A percentile compares a stretch with the other conserved stretches of the same genome.
Conservation (phyloP, 2,888 invertebrate genomes). For the Ectobius pallidus region DNA sequence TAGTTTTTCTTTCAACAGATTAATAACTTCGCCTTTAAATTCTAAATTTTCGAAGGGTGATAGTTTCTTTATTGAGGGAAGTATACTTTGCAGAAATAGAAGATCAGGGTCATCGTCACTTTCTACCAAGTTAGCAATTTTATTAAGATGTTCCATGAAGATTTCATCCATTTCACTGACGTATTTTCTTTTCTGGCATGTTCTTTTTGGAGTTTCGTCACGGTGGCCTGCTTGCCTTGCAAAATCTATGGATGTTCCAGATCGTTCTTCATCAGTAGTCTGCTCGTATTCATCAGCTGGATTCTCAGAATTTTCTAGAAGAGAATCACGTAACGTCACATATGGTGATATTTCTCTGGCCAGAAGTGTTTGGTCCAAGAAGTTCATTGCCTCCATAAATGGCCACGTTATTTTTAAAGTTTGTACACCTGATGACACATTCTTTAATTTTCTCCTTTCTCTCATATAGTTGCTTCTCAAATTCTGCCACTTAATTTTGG, state of each 20-base stretch:
- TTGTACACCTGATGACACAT: background rate
- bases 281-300: background rate
- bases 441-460: background rate
- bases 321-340: too few relatives aligned
- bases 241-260: too few relatives aligned
- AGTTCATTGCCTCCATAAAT: background rate
- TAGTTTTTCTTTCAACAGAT: background rate
- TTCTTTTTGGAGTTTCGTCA: background rate
- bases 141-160: background rate
- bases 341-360: background rate
- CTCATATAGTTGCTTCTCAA: background rate
- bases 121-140: background rate
- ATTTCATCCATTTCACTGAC: background rate
- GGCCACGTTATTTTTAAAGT: background rate
- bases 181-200: background rate
- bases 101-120: background rate
- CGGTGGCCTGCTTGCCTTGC: background rate
- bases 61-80: background rate
- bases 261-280: background rate
- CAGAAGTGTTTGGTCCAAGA: background rate
- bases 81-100: background rate
- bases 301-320: background rate
- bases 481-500: background rate
- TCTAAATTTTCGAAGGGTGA: background rate
- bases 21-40: background rate